Evolutionary conservation across 64 coral and sea anemone genomes (phyloP).

Genomic region (Dendronephthya gigantea): DNA sequence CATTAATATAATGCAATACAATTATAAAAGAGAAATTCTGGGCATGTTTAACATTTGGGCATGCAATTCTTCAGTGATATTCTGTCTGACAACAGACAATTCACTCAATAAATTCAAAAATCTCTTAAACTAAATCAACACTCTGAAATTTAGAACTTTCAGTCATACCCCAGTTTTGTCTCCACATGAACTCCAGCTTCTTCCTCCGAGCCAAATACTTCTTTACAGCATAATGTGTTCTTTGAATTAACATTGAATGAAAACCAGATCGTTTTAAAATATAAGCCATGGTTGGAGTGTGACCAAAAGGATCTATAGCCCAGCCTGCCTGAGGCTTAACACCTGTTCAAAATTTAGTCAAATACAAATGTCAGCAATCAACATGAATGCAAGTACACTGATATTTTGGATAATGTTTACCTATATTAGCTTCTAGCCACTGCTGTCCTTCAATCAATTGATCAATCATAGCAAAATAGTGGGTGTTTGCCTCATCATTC

Average conservation of each 20-base stretch:
- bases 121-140: too few species aligned
- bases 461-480: constrained; percentile 92
- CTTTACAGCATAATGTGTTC: constrained; percentile 91
- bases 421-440: constrained; percentile 71
- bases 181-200: constrained; percentile 96
- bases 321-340: constrained; percentile 81
- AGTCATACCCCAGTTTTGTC: constrained; percentile 85
- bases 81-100: too few species aligned
- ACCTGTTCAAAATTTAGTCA: constrained; percentile 5
- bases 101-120: neutral
- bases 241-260: constrained; percentile 82
- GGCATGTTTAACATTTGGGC: too few species aligned
- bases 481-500: constrained; percentile 95
- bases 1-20: neutral
- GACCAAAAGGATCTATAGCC: constrained; percentile 99
- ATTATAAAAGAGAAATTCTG: too few species aligned
- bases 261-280: constrained; percentile 73
- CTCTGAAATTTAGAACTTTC: too few species aligned
- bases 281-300: constrained; percentile 94
- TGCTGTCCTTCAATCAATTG: constrained; percentile 97
- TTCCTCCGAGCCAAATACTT: constrained; percentile 68
- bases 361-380: too few species aligned
- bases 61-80: too few species aligned
- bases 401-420: neutral
- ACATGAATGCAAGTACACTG: too few species aligned